Evolutionary conservation across 1,140 invertebrate genomes (phyloP).

Genomic region (Manduca sexta): DNA sequence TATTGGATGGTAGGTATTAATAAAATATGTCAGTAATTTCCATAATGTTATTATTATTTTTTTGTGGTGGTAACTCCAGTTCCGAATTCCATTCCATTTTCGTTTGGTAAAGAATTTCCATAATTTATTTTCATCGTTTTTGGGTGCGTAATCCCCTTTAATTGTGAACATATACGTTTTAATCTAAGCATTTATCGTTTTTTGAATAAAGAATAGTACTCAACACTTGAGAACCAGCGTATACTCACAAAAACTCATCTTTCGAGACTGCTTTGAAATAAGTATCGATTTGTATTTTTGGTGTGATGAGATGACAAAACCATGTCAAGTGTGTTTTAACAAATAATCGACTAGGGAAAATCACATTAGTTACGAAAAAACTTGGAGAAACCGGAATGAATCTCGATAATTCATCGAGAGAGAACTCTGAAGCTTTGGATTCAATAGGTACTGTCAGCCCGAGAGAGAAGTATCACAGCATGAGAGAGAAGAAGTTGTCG

Average conservation of each 20-base stretch:
- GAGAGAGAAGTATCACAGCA: conserved; percentile 66
- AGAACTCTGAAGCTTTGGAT: conserved; percentile 62
- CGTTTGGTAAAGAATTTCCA: conserved; percentile 1
- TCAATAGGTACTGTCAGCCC: conserved; percentile 56
- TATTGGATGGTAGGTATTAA: no score
- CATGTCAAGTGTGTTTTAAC: conserved; percentile 30
- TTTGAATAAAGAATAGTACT: no score
- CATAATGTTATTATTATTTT: background rate
- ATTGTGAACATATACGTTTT: no score
- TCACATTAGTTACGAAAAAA: background rate
- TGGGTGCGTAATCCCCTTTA: no score
- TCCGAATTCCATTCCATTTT: conserved; percentile 7
- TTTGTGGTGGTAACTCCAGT: no score
- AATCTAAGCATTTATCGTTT: no score
- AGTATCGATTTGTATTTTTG: conserved; percentile 33
- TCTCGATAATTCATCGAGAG: conserved; percentile 63
- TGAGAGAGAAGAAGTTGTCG: conserved; percentile 88
- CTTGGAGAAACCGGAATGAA: conserved; percentile 49
- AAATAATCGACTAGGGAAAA: conserved; percentile 14
- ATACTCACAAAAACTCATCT: conserved; percentile 9
- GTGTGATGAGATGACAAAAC: conserved; percentile 35
- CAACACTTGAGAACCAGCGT: no score
- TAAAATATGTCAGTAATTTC: no score
- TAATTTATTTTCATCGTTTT: no score
- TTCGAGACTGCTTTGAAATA: conserved; percentile 10